These are phyloP conservation scores for Aphodius sticticus DNA, from an alignment of 2,888 invertebrate genomes.

Conservation along the genomic window DNA sequence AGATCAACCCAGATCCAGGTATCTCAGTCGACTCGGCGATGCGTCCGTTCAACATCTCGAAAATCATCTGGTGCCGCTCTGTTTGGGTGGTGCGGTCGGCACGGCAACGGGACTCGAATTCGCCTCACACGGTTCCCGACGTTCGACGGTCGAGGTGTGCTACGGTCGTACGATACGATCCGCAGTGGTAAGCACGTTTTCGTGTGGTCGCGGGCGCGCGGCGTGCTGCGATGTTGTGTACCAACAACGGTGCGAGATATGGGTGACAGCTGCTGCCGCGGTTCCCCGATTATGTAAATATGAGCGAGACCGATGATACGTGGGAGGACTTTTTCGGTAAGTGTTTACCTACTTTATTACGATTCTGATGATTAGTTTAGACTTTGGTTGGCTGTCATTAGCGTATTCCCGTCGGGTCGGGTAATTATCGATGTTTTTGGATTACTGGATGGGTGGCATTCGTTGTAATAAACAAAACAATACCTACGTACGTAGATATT, in stretches of 20 bases:
- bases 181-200: background rate
- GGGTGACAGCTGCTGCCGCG: background rate
- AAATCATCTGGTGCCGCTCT: background rate
- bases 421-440: background rate
- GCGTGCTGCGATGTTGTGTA: conserved; percentile 13
- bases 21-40: background rate
- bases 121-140: conserved; percentile 13
- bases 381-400: background rate
- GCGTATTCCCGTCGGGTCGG: background rate
- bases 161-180: background rate
- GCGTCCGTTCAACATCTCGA: background rate
- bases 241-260: conserved; percentile 13
- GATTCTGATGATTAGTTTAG: background rate
- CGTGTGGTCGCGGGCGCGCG: too few species aligned
- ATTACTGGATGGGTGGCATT: background rate
- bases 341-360: conserved; percentile 38
- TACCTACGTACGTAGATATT: too few species aligned
- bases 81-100: background rate
- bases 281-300: conserved; percentile 45
- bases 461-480: too few species aligned
- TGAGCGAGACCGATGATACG: conserved; percentile 56
- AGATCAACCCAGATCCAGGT: background rate
- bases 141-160: conserved; percentile 18
- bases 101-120: background rate
- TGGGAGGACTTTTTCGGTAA: conserved; percentile 59